Conservation (phyloP, 2,888 invertebrate genomes). For the Vannuccia rotundouncinata region DNA sequence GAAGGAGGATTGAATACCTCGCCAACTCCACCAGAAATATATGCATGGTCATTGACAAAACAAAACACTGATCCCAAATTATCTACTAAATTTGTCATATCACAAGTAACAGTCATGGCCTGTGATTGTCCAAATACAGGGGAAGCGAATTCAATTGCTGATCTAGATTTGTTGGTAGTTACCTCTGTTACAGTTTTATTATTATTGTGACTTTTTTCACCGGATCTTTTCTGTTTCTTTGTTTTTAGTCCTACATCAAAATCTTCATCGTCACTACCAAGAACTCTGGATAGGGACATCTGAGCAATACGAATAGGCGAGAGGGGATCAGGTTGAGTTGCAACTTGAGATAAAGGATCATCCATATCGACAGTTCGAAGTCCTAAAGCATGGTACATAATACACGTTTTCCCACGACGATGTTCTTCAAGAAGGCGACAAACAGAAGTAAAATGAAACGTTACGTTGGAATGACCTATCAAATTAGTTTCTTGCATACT, state of each 20-base stretch:
- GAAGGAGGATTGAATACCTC: neutral
- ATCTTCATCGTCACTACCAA: constrained; percentile 8
- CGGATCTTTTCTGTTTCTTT: neutral
- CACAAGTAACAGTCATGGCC: neutral
- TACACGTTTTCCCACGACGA: constrained; percentile 28
- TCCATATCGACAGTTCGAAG: constrained; percentile 30
- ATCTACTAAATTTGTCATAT: neutral
- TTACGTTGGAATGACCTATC: constrained; percentile 12
- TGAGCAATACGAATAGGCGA: neutral
- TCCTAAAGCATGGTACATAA: constrained; percentile 35
- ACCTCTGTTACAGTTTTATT: neutral
- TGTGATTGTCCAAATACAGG: constrained; percentile 1
- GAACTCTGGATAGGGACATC: neutral
- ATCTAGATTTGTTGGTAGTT: neutral
- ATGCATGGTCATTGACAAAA: neutral
- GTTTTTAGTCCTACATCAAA: neutral
- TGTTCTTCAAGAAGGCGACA: constrained; percentile 32
- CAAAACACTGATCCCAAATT: neutral
- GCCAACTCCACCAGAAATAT: neutral
- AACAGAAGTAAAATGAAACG: constrained; percentile 5
- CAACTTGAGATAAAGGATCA: constrained; percentile 30
- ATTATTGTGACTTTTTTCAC: neutral
- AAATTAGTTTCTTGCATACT: neutral
- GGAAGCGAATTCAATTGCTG: neutral
- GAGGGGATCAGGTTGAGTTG: constrained; percentile 3